Percentiles rank a stretch among this genome's conserved stretches.
These are phyloP conservation scores for Pipistrellus pipistrellus DNA, from an alignment of 2,797 vertebrate species.

Conservation along the genomic window DNA sequence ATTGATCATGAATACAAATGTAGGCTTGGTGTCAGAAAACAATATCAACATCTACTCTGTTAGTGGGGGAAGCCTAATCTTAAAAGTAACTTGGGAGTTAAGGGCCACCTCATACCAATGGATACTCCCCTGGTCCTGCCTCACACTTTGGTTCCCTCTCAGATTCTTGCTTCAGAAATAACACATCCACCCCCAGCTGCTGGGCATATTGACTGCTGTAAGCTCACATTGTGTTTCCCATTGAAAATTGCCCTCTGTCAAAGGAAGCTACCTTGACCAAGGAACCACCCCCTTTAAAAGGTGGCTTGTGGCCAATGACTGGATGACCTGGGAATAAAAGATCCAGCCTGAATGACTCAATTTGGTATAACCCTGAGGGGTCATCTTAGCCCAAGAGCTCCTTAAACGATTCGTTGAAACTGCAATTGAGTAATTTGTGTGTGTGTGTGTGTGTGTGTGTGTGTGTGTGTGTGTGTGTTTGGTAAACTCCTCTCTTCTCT, in stretches of 20 bases:
- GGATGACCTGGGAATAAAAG: not conserved
- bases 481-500: not conserved
- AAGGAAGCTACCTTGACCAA: not conserved
- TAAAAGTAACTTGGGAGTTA: constrained; percentile 51
- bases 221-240: not conserved
- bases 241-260: not conserved
- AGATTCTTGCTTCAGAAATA: constrained; percentile 14
- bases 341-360: not conserved
- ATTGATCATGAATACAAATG: constrained; percentile 55
- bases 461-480: no score
- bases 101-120: not conserved
- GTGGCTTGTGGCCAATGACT: not conserved
- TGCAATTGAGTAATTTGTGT: not conserved
- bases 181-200: not conserved
- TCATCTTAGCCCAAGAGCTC: not conserved
- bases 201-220: not conserved
- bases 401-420: not conserved
- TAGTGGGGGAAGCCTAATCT: not conserved
- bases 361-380: not conserved
- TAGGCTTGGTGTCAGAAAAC: constrained; percentile 6
- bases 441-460: no score
- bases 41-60: not conserved
- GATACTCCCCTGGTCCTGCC: not conserved
- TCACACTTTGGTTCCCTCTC: not conserved
- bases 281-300: not conserved